Base-by-base conservation (phyloP, 2,888 invertebrate genomes). In the Linyphia triangularis region DNA sequence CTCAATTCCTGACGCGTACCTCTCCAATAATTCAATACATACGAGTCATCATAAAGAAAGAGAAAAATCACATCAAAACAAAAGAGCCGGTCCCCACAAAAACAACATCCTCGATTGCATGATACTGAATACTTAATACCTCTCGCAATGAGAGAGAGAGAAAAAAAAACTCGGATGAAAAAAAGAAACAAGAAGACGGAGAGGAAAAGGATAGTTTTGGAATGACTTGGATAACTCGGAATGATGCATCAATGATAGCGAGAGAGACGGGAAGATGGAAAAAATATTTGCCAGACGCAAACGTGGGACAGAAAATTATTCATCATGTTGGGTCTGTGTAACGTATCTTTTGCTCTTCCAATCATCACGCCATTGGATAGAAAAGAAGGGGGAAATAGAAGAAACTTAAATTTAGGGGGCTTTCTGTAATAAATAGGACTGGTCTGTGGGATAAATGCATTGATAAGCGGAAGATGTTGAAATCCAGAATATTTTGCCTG, bases 101-200 rank as follows among this genome's bases (percentile, higher is more conserved):
- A 67, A 84, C 84, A 85, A 69, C 84, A 77, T 85, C 67, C 84
- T 30, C 73, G 69, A 75, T 82, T 82, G 72, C 72, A 82, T 88
- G 86, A 75, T 88, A 61, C 86, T 88, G 86, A 88, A 88, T 88
- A 88, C 86, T 88, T 88, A 88, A 88, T 88, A 75, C 86, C 69
- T 57, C 65, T 77, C 63, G 43, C 63, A 28, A 33, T 16, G 51
- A 16, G 51, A 51, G n/a, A 51, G n/a, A 16, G 78, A 37, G 43
- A 51, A 51, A 63, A 70, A 67, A 75, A 83, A 26, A 61, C 10
- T 16, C 19, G 28, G 19, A 79, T 16, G 28, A 33, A 19, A 43
- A 65, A 19, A 83, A 33, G 19, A 72, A 82, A 59, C 26, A 37
- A 83, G 26, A 79, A 67, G 30, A 19, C 13, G 22, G 4, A 75